phyloP scores from a whole-genome alignment of 2,797 vertebrate genomes.

The Mus minutoides region DNA sequence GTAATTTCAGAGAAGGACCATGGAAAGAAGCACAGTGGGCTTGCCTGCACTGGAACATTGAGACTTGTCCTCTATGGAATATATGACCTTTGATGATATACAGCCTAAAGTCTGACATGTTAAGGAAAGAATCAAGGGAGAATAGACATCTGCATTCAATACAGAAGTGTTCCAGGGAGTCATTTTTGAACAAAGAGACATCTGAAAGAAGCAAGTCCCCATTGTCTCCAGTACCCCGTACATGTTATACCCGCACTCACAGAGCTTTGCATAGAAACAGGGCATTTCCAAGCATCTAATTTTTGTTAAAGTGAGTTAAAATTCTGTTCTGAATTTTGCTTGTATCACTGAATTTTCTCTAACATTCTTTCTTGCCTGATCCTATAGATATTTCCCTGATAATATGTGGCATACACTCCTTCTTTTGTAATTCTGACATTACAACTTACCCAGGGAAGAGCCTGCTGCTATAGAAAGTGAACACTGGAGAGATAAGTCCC shows the following conservation, averaged over 20 bases:
- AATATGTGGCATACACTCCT: background rate
- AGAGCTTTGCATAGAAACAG: background rate
- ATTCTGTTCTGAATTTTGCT: background rate
- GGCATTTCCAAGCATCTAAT: no score
- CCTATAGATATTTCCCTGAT: background rate
- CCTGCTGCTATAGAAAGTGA: background rate
- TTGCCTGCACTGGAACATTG: background rate
- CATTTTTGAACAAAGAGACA: background rate
- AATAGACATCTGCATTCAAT: background rate
- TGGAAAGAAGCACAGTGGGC: background rate
- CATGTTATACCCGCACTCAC: background rate
- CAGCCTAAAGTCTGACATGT: background rate
- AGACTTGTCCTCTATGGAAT: background rate
- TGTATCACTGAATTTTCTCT: background rate
- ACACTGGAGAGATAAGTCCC: background rate
- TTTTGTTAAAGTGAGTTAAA: background rate
- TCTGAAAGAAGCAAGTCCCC: background rate
- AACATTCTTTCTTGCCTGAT: background rate
- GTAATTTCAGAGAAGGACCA: background rate
- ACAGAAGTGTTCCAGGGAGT: background rate
- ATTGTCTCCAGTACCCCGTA: background rate
- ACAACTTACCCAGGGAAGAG: background rate
- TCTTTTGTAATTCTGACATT: background rate
- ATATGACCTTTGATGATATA: background rate
- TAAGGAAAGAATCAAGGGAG: background rate